Percentiles rank a stretch among this genome's conserved stretches.
Evolutionary conservation across 2,888 invertebrate species (phyloP).

Genomic region (Lasioglossum villosulum): DNA sequence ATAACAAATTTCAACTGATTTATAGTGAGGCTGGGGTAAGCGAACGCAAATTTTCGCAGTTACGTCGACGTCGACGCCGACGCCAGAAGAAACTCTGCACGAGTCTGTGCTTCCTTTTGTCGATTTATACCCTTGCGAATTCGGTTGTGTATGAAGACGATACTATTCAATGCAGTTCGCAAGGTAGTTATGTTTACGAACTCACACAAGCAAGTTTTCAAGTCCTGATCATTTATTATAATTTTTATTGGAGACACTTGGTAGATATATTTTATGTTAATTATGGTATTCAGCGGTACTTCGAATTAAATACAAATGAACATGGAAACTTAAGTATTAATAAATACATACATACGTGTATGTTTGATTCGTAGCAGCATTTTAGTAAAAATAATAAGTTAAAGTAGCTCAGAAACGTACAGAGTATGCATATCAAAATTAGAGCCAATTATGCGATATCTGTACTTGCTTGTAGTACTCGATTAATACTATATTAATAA

Average conservation of each 20-base stretch:
- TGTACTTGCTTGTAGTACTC: background rate
- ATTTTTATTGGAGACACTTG: background rate
- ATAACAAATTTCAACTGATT: constrained; percentile 85
- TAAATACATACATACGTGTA: background rate
- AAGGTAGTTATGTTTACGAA: background rate
- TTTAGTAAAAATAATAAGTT: background rate
- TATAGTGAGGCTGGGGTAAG: constrained; percentile 79
- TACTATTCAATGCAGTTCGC: background rate
- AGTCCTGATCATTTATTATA: background rate
- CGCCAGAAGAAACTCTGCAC: constrained; percentile 10
- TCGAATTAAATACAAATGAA: background rate
- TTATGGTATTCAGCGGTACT: background rate
- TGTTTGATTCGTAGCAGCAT: background rate
- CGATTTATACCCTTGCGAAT: constrained; percentile 15
- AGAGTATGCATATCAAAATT: background rate
- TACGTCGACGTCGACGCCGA: constrained; percentile 44
- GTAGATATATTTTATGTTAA: background rate
- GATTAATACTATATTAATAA: background rate
- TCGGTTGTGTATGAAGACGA: background rate
- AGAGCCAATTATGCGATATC: background rate
- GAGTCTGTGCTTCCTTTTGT: constrained; percentile 16
- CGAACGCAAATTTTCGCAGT: constrained; percentile 74
- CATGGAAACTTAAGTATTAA: too few species aligned
- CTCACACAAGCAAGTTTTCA: background rate
- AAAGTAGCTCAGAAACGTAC: background rate